Evolutionary conservation across 2,888 invertebrate species (phyloP), one percentile per base, ranked within the genome.

Genomic region (Andricus quercusramuli): DNA sequence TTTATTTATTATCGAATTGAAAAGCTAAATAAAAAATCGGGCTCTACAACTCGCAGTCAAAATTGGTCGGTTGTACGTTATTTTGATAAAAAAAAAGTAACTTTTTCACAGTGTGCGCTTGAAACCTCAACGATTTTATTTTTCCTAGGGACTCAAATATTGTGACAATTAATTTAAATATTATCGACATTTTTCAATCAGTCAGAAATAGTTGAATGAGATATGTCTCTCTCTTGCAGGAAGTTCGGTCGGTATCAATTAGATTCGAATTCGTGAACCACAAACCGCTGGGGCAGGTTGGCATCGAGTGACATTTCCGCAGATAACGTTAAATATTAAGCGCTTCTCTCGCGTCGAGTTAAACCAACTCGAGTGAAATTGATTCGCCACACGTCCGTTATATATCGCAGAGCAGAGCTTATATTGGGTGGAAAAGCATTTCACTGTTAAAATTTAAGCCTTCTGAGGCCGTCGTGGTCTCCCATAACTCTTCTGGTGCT

Each of bases 401-500:
- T 68, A 78, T 59, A 82, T 77, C 74, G 64, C 78, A 78, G 77
- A 78, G 78, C 79, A 78, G 82, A 74, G 80, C 84, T 80, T 79
- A 79, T 79, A 62, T 81, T 81, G 81, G 78, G 77, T 83, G 83
- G 84, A 86, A 86, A 85, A 86, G 86, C 86, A 85, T 86, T 86
- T 84, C 84, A 85, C 78, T 86, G 85, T 86, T 84, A 81, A 84
- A 86, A 86, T 86, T 86, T 85, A 86, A 86, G 84, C 85, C 84
- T 81, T 83, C 82, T 82, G 65, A 83, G 83, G 79, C 84, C 81
- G 67, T 79, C 77, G 56, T 32, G 51, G 77, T 77, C 25, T 77
- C 65, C 77, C 64, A 77, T 77, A 77, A 77, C 77, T 77, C 77
- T 64, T 77, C 62, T 77, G 17, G 17, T 41, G 22, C 77, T 77